Evolutionary conservation across 2,797 vertebrate genomes (phyloP), one percentile per base, ranked within the genome.

Genomic region (Lepidocolaptes lacrymiger): DNA sequence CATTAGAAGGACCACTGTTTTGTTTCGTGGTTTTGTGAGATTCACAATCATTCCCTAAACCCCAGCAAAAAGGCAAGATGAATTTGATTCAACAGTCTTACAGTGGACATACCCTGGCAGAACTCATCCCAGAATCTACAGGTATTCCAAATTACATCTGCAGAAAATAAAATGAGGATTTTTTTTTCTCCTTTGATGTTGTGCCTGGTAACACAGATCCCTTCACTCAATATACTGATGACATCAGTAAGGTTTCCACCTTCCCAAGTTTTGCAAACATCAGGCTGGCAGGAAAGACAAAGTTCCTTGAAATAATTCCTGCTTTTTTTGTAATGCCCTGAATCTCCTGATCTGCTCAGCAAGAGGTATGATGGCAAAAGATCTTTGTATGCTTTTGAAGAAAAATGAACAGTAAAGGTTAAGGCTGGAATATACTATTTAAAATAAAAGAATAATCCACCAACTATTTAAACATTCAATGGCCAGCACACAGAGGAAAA

Each of bases 381-480:
- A 85, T 80, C 30, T 56, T 94, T 66, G 72, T 41, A 72, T 76
- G 20, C 19, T 85, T 88, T 46, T 62, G 9, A 82, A 75, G 68
- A 78, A 93, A 92, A 94, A 91, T 49, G 14, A 95, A 78, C 18
- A 81, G 44, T 52, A 89, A 97, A 93, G 85, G 82, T 91, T 92
- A 94, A 90, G 85, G 26, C 43, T 67, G 28, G 46, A 85, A 91
- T 81, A 51, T 23, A 44, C 64, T 69, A 67, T 72, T 87, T 85
- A 85, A 96, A 89, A 63, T 72, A 66, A 84, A 74, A 80, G 12
- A 93, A 72, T 63, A 96, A 76, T 78, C 61, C 71, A 34, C n/a
- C 86, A 91, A 73, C 72, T 96, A 76, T 94, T 96, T 86, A 91
- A 96, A 93, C 89, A 82, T 93, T 79, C 69, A 74, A 1, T 79